Conservation (phyloP, 2,797 vertebrate species). For the Malacoraja senta region DNA sequence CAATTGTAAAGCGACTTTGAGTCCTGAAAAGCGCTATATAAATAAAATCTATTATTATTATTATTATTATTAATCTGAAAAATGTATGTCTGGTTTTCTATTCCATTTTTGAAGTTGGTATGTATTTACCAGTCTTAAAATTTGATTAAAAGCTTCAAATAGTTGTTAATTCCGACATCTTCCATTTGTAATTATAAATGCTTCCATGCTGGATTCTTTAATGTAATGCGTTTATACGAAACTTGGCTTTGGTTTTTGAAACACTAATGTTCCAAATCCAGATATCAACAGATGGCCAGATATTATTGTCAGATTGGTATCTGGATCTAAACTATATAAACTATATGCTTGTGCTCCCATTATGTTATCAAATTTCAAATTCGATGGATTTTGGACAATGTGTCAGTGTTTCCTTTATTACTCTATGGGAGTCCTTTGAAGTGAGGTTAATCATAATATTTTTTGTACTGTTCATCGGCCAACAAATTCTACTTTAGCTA, state of each 20-base stretch:
- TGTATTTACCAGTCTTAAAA: not conserved
- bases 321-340: slow-evolving; percentile 53
- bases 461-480: slow-evolving; percentile 45
- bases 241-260: not conserved
- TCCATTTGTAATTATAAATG: not conserved
- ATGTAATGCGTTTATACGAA: not conserved
- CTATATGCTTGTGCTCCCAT: slow-evolving; percentile 51
- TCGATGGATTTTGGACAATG: slow-evolving; percentile 56
- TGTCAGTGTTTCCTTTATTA: slow-evolving; percentile 53
- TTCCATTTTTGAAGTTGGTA: not conserved
- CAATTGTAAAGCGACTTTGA: too few species aligned
- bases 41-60: too few species aligned
- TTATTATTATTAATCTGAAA: too few species aligned
- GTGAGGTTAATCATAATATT: slow-evolving; percentile 44
- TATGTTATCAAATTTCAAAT: slow-evolving; percentile 64
- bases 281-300: slow-evolving; percentile 73
- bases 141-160: not conserved
- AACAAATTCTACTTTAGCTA: slow-evolving; percentile 44
- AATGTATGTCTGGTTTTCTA: not conserved
- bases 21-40: too few species aligned
- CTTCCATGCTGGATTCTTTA: not conserved
- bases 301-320: slow-evolving; percentile 55
- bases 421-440: slow-evolving; percentile 45
- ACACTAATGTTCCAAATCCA: slow-evolving; percentile 55
- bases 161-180: not conserved